phyloP scores from a whole-genome alignment of 2,113 vertebrate genomes.

The Phasianus colchicus region DNA sequence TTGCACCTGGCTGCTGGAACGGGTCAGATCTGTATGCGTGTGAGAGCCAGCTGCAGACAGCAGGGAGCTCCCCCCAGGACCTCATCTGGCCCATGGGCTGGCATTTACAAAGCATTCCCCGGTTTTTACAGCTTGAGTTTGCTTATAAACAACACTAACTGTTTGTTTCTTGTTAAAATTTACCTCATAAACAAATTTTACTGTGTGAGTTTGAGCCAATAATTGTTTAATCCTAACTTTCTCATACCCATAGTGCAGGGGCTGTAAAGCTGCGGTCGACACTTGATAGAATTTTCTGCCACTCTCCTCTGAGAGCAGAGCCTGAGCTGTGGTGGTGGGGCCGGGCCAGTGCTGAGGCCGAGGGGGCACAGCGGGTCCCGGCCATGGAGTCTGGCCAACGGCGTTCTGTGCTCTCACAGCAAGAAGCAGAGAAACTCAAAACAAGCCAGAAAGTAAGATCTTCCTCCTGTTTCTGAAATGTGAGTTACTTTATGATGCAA shows the following conservation, averaged over 20 bases:
- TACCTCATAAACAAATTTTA: conserved; percentile 78
- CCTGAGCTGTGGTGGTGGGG: neutral
- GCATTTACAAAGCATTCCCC: conserved; percentile 57
- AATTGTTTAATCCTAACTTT: conserved; percentile 65
- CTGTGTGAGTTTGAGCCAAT: conserved; percentile 56
- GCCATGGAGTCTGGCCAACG: neutral
- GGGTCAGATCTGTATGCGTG: neutral
- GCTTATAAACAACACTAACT: conserved; percentile 75
- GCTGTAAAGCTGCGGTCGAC: conserved; percentile 55
- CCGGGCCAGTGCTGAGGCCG: rapidly evolving
- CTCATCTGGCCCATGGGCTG: conserved; percentile 17
- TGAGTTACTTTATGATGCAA: neutral
- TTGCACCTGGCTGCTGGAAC: neutral
- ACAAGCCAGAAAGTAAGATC: conserved; percentile 7
- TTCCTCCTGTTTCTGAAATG: conserved; percentile 41
- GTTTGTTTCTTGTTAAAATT: conserved; percentile 78
- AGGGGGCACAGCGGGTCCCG: neutral
- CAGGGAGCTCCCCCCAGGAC: conserved; percentile 14
- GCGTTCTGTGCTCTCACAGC: neutral
- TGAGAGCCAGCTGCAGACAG: conserved; percentile 37
- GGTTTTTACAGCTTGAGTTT: conserved; percentile 55
- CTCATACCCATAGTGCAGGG: neutral
- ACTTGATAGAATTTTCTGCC: neutral
- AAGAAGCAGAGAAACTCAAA: neutral
- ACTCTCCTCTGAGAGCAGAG: neutral